These are phyloP conservation scores for Torymus aiolomorphi DNA, from an alignment of 2,888 invertebrate species.

Conservation along the genomic window DNA sequence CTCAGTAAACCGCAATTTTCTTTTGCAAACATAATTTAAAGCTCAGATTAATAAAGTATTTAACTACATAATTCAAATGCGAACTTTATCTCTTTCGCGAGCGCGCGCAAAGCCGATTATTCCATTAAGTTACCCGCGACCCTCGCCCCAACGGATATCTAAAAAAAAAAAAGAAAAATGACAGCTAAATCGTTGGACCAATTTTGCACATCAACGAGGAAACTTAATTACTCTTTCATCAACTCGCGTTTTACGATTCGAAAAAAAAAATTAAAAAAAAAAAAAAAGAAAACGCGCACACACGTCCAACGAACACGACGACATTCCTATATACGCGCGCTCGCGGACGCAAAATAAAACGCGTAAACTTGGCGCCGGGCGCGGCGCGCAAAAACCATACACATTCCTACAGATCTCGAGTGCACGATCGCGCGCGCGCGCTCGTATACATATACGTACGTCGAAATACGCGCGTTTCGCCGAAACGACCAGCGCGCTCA, in stretches of 20 bases:
- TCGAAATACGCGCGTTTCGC: background rate
- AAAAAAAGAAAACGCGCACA: too few relatives aligned
- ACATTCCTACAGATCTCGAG: too few relatives aligned
- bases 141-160: too few relatives aligned
- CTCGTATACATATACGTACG: too few relatives aligned
- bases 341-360: slow-evolving; percentile 23
- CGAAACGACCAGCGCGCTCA: background rate
- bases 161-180: background rate
- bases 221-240: slow-evolving; percentile 35
- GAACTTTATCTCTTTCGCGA: too few relatives aligned
- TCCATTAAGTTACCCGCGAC: background rate
- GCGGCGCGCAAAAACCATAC: background rate
- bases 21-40: too few relatives aligned
- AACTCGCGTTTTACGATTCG: background rate
- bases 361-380: slow-evolving; percentile 8
- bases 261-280: background rate
- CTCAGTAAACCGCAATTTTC: too few relatives aligned
- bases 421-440: too few relatives aligned
- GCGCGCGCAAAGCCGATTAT: background rate
- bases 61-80: too few relatives aligned
- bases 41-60: too few relatives aligned
- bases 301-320: background rate
- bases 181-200: background rate
- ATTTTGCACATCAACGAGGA: slow-evolving; percentile 15
- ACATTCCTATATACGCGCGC: background rate